Evolutionary conservation across 2,113 vertebrate species (phyloP).

Genomic region (Chamaetylas fuelleborni): DNA sequence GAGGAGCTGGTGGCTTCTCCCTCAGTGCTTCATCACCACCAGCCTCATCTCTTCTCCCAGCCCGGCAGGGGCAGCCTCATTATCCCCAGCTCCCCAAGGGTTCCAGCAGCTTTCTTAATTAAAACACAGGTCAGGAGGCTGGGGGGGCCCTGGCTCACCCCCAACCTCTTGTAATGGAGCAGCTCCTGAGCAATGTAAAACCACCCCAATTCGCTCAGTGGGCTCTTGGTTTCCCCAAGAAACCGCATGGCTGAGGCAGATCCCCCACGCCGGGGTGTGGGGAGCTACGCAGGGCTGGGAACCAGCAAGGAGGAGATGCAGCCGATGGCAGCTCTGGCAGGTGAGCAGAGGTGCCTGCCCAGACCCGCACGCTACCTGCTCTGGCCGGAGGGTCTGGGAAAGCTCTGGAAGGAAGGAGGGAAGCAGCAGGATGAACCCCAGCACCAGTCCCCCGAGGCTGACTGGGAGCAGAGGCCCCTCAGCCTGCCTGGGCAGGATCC

Average conservation of each 20-base stretch:
- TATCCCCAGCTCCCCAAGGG: fast-evolving
- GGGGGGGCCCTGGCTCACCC: neutral
- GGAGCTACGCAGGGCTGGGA: neutral
- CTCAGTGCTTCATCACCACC: fast-evolving
- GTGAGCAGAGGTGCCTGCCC: neutral
- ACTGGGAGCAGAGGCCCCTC: neutral
- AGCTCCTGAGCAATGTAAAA: fast-evolving
- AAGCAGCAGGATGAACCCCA: neutral
- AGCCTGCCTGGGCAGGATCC: neutral
- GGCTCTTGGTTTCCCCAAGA: neutral
- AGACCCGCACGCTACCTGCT: neutral
- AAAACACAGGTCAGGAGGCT: neutral
- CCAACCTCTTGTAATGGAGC: neutral
- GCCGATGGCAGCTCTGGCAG: neutral
- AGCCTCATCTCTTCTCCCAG: neutral
- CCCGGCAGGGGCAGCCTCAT: fast-evolving
- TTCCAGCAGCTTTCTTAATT: neutral
- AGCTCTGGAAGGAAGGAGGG: neutral
- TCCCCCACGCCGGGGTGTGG: neutral
- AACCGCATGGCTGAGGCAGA: neutral
- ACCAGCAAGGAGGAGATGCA: neutral
- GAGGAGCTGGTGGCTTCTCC: neutral
- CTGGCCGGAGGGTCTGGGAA: neutral
- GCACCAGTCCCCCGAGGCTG: fast-evolving
- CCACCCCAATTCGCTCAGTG: fast-evolving